Evolutionary conservation across 2,797 vertebrate species (phyloP), one percentile per base, ranked within the genome.

Genomic region (Lithobates sylvaticus): DNA sequence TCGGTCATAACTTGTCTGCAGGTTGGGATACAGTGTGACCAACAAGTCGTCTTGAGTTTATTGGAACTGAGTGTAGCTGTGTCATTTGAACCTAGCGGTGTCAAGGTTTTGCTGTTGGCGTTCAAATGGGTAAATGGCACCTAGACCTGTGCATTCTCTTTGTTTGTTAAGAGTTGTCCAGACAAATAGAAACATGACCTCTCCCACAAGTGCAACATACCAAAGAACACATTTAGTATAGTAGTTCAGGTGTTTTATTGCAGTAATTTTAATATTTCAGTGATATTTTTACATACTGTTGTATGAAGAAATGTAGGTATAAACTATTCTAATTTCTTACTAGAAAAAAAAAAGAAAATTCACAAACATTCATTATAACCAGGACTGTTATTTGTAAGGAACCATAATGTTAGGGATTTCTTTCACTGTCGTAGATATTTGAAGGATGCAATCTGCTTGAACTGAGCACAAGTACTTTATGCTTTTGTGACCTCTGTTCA

Each of bases 61-160:
- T 90, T 91, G 87, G 90, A 91, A 92, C 36, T 86, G 90, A 93
- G 89, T 90, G 91, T 89, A 91, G 89, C 85, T 92, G 92, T 89
- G 85, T 85, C 26, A 89, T 93, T 93, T 93, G 93, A 93, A 90
- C 92, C 94, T 95, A 90, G 87, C 91, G 64, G 83, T 92, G 89
- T 86, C 29, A 54, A 89, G 1, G 89, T 88, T 44, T 91, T 88
- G 87, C 86, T 89, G 88, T 84, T 89, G 89, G 81, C 93, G 92
- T 94, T 94, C 93, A 94, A 94, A 94, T 91, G 91, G 21, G 72
- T 93, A 93, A 94, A 93, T 94, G 91, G 89, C 93, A 91, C 93
- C 95, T 94, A 93, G 94, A 93, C 92, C 91, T 96, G 96, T 98
- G 97, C 97, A 97, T 98, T 98, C 98, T 97, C 97, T 97, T 97